Conservation (phyloP, 2,113 vertebrate species). For the Austrofundulus limnaeus region DNA sequence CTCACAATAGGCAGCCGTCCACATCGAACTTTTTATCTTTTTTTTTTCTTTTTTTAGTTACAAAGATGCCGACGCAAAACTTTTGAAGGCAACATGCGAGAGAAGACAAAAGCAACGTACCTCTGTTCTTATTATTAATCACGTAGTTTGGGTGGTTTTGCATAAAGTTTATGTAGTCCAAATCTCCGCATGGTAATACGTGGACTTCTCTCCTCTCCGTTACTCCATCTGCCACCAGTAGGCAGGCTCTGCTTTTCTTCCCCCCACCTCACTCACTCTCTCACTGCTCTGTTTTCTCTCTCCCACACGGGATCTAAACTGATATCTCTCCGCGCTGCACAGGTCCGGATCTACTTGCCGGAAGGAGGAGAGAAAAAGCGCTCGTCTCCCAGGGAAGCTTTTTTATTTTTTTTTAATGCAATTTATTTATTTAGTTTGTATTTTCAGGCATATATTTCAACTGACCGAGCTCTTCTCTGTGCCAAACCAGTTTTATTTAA, state of each 20-base stretch:
- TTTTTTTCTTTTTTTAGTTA: constrained; percentile 45
- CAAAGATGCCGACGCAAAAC: constrained; percentile 24
- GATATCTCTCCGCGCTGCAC: constrained; percentile 76
- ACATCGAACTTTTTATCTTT: constrained; percentile 37
- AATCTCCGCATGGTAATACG: constrained; percentile 76
- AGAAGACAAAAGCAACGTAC: constrained; percentile 46
- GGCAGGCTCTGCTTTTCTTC: constrained; percentile 7
- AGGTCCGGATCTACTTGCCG: constrained; percentile 83
- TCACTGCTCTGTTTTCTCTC: constrained; percentile 41
- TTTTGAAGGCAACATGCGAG: neutral
- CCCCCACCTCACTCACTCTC: neutral
- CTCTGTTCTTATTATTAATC: constrained; percentile 59
- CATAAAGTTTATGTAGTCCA: constrained; percentile 64
- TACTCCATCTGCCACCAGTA: constrained; percentile 38
- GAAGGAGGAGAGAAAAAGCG: no score
- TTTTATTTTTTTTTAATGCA: no score
- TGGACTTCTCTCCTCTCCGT: constrained; percentile 34
- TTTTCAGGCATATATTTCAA: neutral
- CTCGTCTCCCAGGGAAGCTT: no score
- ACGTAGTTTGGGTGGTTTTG: constrained; percentile 69
- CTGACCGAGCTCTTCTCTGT: neutral
- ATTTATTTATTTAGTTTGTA: neutral
- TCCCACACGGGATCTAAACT: constrained; percentile 42
- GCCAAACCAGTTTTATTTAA: neutral
- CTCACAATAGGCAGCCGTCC: constrained; percentile 32